Evolutionary conservation across 2,113 vertebrate genomes (phyloP).

Genomic region (Penelope pileata): DNA sequence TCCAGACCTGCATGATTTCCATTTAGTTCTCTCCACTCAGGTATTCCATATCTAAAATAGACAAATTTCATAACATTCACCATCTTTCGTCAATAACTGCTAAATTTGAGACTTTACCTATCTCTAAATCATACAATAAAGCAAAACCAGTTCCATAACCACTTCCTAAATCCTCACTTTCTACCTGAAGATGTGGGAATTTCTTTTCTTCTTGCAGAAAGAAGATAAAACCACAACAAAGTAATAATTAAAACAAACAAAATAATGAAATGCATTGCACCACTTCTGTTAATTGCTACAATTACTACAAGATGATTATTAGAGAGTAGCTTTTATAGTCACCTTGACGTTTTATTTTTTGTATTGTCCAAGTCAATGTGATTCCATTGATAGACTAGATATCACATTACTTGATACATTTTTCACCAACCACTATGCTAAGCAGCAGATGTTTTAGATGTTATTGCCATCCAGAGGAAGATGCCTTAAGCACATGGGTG

Average conservation of each 20-base stretch:
- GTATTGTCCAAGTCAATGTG: not conserved
- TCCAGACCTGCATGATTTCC: not conserved
- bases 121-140: not conserved
- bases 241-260: not conserved
- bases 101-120: not conserved
- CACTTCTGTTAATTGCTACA: not conserved
- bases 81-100: not conserved
- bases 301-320: not conserved
- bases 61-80: not conserved
- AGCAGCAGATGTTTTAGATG: not conserved
- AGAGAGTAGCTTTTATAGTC: not conserved
- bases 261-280: accelerated
- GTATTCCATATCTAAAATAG: not conserved
- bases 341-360: not conserved
- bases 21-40: not conserved
- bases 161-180: not conserved
- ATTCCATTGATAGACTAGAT: not conserved
- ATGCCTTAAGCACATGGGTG: not conserved
- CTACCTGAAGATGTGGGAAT: not conserved
- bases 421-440: not conserved
- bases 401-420: not conserved
- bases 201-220: not conserved
- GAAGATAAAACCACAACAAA: not conserved
- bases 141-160: not conserved
- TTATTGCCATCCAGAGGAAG: slow-evolving; percentile 31